Percentiles rank a stretch among this genome's conserved stretches.
These are phyloP conservation scores for Endotricha flammealis DNA, from an alignment of 2,888 invertebrate genomes.

Conservation along the genomic window DNA sequence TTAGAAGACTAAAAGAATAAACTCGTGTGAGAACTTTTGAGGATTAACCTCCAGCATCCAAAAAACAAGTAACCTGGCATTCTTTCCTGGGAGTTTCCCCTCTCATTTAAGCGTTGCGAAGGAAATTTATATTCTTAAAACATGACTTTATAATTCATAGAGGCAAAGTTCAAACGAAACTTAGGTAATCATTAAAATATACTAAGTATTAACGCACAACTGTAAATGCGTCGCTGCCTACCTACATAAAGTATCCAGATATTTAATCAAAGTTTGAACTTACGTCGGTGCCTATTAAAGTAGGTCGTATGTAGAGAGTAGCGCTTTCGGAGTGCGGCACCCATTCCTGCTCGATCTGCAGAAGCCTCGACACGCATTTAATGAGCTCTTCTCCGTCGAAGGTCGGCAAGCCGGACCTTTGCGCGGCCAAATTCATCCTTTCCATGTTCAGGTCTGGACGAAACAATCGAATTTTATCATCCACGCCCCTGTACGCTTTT, in stretches of 20 bases:
- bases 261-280: conserved; percentile 59
- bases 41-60: too few relatives aligned
- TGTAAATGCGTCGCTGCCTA: background rate
- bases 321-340: conserved; percentile 94
- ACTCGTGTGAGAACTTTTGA: too few relatives aligned
- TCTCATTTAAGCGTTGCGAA: too few relatives aligned
- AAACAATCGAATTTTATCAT: conserved; percentile 95
- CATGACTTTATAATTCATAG: too few relatives aligned
- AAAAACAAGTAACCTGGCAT: too few relatives aligned
- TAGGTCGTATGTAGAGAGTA: conserved; percentile 97
- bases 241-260: background rate
- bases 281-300: conserved; percentile 97
- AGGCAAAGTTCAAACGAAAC: too few relatives aligned
- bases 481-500: conserved; percentile 96
- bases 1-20: too few relatives aligned
- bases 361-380: conserved; percentile 88
- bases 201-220: too few relatives aligned
- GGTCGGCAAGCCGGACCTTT: conserved; percentile 90
- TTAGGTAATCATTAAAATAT: too few relatives aligned
- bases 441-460: conserved; percentile 97
- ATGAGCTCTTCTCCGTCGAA: conserved; percentile 93
- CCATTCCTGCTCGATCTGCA: conserved; percentile 98
- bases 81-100: too few relatives aligned
- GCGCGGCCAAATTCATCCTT: conserved; percentile 92
- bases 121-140: too few relatives aligned